These are phyloP conservation scores for Melitaea athalia DNA, from an alignment of 2,888 invertebrate genomes.

Conservation along the genomic window DNA sequence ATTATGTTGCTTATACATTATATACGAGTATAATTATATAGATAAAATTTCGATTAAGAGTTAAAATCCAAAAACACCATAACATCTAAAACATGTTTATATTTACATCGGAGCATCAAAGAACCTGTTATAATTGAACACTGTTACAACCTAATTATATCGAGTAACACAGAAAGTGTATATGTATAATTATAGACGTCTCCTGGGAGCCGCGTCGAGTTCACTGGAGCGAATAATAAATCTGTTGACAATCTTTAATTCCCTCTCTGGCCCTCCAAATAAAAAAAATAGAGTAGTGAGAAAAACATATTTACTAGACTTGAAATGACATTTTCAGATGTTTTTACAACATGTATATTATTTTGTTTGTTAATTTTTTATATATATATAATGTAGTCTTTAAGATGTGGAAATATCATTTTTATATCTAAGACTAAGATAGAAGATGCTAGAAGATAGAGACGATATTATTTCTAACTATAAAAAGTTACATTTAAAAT, in stretches of 20 bases:
- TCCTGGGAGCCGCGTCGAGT: constrained; percentile 57
- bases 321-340: constrained; percentile 7
- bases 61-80: not conserved
- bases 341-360: not conserved
- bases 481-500: too few species aligned
- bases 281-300: constrained; percentile 20
- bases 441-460: too few species aligned
- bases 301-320: constrained; percentile 1
- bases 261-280: constrained; percentile 56
- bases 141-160: constrained; percentile 33
- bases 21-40: too few species aligned
- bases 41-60: not conserved
- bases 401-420: too few species aligned
- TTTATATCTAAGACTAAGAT: too few species aligned
- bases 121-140: constrained; percentile 14
- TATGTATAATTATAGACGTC: constrained; percentile 44
- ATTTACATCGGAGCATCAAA: not conserved
- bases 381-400: too few species aligned
- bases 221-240: constrained; percentile 80
- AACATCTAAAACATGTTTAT: too few species aligned
- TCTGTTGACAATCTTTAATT: constrained; percentile 81
- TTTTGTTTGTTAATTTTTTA: too few species aligned
- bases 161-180: constrained; percentile 28
- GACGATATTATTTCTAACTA: too few species aligned
- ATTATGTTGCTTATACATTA: too few species aligned